phyloP scores from a whole-genome alignment of 2,113 vertebrate genomes.

The Corvus cornix region DNA sequence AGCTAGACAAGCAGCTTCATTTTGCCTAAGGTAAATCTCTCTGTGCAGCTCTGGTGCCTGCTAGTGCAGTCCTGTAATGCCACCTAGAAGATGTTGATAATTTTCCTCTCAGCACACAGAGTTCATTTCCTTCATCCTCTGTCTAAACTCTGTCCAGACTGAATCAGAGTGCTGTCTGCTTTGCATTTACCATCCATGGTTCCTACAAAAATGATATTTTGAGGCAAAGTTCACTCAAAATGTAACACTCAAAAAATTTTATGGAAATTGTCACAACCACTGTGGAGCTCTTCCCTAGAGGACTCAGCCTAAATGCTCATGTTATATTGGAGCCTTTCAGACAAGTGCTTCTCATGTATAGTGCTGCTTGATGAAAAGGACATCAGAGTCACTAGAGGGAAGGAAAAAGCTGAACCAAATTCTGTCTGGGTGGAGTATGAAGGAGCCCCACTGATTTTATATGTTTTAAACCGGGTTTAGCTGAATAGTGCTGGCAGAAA shows the following conservation, averaged over 20 bases:
- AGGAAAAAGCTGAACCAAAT: not conserved
- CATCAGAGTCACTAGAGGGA: not conserved
- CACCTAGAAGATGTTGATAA: not conserved
- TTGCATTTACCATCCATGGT: not conserved
- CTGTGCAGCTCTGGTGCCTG: not conserved
- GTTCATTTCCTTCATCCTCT: not conserved
- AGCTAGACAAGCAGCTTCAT: not conserved
- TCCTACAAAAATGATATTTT: not conserved
- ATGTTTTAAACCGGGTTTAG: not conserved
- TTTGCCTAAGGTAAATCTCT: not conserved
- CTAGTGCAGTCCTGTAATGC: not conserved
- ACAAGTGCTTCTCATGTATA: not conserved
- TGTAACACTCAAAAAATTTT: not conserved
- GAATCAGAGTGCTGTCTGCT: not conserved
- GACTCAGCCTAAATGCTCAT: not conserved
- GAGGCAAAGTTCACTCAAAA: not conserved
- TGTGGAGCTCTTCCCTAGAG: not conserved
- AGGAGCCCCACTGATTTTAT: not conserved
- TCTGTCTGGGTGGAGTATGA: not conserved
- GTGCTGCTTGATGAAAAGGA: not conserved
- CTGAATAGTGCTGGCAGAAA: not conserved
- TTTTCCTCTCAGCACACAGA: not conserved
- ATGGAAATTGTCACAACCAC: not conserved
- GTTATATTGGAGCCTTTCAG: not conserved
- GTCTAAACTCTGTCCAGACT: not conserved